Conservation (phyloP, 2,888 invertebrate species). For the Ophraella communa region DNA sequence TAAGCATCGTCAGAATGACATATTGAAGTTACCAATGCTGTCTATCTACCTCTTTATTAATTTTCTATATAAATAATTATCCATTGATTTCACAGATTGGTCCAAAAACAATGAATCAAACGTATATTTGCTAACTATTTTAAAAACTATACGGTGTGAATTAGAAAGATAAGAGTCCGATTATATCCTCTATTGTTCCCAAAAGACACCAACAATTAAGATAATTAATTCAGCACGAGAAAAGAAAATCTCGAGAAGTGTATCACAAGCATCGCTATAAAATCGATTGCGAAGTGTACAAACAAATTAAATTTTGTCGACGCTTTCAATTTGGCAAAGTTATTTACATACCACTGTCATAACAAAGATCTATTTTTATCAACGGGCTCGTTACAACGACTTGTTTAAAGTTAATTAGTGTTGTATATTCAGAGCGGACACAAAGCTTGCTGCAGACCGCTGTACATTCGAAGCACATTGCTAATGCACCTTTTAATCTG, state of each 20-base stretch:
- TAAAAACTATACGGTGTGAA: too few relatives aligned
- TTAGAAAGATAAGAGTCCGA: too few relatives aligned
- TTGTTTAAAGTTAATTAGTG: constrained; percentile 38
- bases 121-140: too few relatives aligned
- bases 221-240: background rate
- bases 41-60: too few relatives aligned
- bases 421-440: constrained; percentile 8
- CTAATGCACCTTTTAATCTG: constrained; percentile 39
- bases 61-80: too few relatives aligned
- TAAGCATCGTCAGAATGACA: too few relatives aligned
- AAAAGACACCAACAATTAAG: too few relatives aligned
- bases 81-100: too few relatives aligned
- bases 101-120: too few relatives aligned
- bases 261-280: background rate
- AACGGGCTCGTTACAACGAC: constrained; percentile 35
- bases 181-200: too few relatives aligned
- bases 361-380: constrained; percentile 37
- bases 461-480: constrained; percentile 29
- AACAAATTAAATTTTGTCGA: constrained; percentile 29
- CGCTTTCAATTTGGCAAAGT: constrained; percentile 32
- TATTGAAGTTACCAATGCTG: too few relatives aligned
- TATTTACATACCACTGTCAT: constrained; percentile 35
- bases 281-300: constrained; percentile 8
- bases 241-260: background rate
- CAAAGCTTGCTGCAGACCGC: constrained; percentile 14